These are phyloP conservation scores for Phalanger gymnotis DNA, from an alignment of 2,797 vertebrate species.

Conservation along the genomic window DNA sequence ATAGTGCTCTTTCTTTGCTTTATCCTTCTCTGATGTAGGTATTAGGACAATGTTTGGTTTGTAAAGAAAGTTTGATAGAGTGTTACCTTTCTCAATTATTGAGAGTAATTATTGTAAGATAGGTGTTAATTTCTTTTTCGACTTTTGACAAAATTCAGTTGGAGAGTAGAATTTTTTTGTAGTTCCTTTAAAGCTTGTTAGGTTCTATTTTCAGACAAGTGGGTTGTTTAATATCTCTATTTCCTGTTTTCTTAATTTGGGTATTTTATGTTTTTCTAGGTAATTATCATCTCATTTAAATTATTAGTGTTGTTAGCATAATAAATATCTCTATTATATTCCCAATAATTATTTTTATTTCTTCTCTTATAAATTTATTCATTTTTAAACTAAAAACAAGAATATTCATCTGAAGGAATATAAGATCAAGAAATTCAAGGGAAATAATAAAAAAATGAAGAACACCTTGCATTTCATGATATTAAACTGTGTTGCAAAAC, in stretches of 20 bases:
- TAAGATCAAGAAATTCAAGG: neutral
- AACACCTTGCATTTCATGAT: neutral
- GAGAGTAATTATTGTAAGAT: neutral
- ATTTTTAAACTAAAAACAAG: neutral
- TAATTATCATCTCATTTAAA: neutral
- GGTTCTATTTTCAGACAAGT: neutral
- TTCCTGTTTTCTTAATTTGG: neutral
- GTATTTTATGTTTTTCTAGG: neutral
- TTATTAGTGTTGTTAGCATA: neutral
- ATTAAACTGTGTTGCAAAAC: neutral
- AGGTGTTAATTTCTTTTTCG: neutral
- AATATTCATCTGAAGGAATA: neutral
- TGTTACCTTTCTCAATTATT: neutral
- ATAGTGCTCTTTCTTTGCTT: neutral
- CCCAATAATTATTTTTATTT: neutral
- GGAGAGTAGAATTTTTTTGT: neutral
- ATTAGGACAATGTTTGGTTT: neutral
- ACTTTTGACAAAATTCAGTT: neutral
- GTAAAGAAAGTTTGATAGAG: neutral
- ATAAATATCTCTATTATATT: neutral
- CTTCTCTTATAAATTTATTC: neutral
- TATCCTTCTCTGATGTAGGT: neutral
- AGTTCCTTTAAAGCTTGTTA: neutral
- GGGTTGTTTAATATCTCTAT: neutral
- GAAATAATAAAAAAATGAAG: neutral